Evolutionary conservation across 2,797 vertebrate species (phyloP), one percentile per base, ranked within the genome.

Genomic region (Pogonophryne albipinna): DNA sequence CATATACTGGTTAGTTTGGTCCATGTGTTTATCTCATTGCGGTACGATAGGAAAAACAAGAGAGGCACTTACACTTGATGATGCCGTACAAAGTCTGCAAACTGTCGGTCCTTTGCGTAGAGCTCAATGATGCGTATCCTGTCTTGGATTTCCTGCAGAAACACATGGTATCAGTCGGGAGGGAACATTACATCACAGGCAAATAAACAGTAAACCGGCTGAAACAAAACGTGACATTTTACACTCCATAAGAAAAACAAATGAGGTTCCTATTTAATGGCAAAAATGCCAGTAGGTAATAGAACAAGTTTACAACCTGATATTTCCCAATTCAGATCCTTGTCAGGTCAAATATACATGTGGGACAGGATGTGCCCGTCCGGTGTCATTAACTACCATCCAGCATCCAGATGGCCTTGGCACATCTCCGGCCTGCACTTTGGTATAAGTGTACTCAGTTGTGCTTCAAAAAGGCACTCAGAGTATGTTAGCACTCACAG

Each of bases 121-220:
- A 99, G 96, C 84, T 99, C 97, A 90, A 99, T 95, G 91, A 99
- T 97, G 81, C 96, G 96, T 93, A 98, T 98, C 91, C 97, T 94
- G 90, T 99, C 98, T 90, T 99, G 97, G 93, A 98, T 99, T 94
- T 99, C 98, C 98, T 99, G 82, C 51, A 93, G 87, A 71, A 71
- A 81, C 71, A 90, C 74, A 78, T 34, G 78, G 79, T 67, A 80
- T 78, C 57, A 59, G 76, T 73, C 62, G 38, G 50, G 52, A 52
- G 34, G 63, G 57, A 86, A 44, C 34, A 74, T 85, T 69, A 83
- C 72, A 70, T 78, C 67, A 69, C 50, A 71, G 4, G 41, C 6
- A 84, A 78, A 85, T 85, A 82, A 86, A 76, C 19, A 42, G 60
- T 45, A 56, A 71, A 64, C 74, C 66, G 63, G 49, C 46, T 50